Base-by-base conservation (phyloP, 2,888 invertebrate species). In the Eupithecia vulgata region DNA sequence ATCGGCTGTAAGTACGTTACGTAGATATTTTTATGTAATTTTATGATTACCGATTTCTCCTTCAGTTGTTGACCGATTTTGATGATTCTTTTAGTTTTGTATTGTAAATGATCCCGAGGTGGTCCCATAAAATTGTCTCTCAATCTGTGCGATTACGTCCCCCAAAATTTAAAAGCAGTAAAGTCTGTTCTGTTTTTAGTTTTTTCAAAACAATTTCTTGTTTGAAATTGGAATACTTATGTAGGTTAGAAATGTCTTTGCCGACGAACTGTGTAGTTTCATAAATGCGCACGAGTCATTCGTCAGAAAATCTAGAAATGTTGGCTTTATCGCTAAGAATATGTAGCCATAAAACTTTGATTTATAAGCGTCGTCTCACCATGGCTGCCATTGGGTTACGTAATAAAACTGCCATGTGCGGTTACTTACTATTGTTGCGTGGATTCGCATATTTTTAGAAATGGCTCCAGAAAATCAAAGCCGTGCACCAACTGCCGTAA, bases 321-420 rank as follows among this genome's bases (percentile, higher is more conserved):
- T 85, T 83, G 81, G 80, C 81, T 90, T 90, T 91, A 92, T 92
- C 86, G 90, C 86, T 81, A 83, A 83, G 86, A 88, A 91, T 88
- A 57, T 57, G 57, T 57, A 89, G 85, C 88, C 89, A 90, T 91
- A 92, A 92, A 91, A 88, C 84, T 88, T 88, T 92, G 91, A 91
- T 91, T 92, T 92, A 92, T 90, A 90, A 89, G 86, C 91, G 88
- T 88, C 87, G 87, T 84, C 84, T 87, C 82, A 84, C 88, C 85
- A 85, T 88, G 83, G 86, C 84, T 83, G 84, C 88, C 85, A 86
- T 88, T 83, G 85, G 85, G 82, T 87, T 76, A 80, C 79, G 89
- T 85, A 88, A 90, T 91, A 91, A 91, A 91, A 90, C 85, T 84
- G 81, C 86, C 86, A 85, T 88, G 82, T 86, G 88, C 81, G 80